phyloP scores from a whole-genome alignment of 1,140 invertebrate genomes.

The Dreissena polymorpha region DNA sequence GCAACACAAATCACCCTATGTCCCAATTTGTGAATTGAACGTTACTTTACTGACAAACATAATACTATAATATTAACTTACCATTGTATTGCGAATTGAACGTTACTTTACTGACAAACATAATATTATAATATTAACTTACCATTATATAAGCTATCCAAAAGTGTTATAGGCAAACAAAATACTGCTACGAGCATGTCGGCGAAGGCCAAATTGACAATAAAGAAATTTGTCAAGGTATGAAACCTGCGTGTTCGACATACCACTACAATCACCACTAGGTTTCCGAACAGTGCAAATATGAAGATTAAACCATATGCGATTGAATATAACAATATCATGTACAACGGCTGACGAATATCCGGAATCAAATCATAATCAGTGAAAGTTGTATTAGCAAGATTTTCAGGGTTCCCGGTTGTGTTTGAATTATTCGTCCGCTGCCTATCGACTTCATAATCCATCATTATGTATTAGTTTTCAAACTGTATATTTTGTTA shows the following conservation, averaged over 20 bases:
- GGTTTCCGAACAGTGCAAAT: constrained; percentile 90
- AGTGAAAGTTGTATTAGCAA: no score
- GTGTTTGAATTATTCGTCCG: no score
- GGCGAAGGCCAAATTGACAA: constrained; percentile 93
- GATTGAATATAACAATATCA: constrained; percentile 56
- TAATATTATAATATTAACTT: constrained; percentile 17
- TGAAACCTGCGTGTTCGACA: constrained; percentile 90
- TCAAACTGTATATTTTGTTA: no score
- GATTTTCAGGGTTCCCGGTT: no score
- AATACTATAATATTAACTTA: constrained; percentile 26
- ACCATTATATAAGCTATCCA: constrained; percentile 74
- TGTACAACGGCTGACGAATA: constrained; percentile 54
- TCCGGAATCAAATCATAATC: not conserved
- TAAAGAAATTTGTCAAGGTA: constrained; percentile 95
- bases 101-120: no score
- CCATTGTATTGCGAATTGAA: no score
- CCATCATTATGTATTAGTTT: no score
- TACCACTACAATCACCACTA: constrained; percentile 91
- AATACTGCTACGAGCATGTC: constrained; percentile 94
- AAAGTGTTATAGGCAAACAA: constrained; percentile 90
- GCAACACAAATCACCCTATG: no score
- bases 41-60: no score
- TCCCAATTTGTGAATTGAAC: no score
- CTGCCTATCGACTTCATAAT: no score
- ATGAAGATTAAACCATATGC: constrained; percentile 84